These are phyloP conservation scores for Apodemia mormo DNA, from an alignment of 2,888 invertebrate species.

Conservation along the genomic window DNA sequence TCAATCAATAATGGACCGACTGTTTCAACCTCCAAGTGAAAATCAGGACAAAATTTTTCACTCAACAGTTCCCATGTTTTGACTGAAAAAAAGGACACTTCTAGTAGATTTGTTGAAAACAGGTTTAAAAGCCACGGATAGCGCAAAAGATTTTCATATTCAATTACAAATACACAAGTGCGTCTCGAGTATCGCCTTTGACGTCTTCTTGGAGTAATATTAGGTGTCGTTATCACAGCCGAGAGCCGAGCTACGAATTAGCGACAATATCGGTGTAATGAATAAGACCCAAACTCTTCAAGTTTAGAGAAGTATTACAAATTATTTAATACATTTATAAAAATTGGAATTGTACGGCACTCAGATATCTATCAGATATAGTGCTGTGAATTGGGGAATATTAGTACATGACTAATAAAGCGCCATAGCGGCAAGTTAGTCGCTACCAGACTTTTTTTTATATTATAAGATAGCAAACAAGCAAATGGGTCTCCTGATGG, in stretches of 20 bases:
- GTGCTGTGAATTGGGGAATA: too few species aligned
- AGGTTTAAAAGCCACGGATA: constrained; percentile 50
- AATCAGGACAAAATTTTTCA: not conserved
- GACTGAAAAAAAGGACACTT: constrained; percentile 24
- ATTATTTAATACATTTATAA: not conserved
- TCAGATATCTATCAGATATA: too few species aligned
- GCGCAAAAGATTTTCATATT: constrained; percentile 77
- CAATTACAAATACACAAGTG: constrained; percentile 80
- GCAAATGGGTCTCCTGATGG: too few species aligned
- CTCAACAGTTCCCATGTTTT: too few species aligned
- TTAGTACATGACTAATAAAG: too few species aligned
- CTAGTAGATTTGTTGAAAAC: constrained; percentile 34
- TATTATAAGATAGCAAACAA: too few species aligned
- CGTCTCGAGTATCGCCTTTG: constrained; percentile 74
- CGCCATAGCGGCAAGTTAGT: not conserved
- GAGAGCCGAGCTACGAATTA: constrained; percentile 35
- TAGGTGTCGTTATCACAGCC: constrained; percentile 45
- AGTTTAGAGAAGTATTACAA: not conserved
- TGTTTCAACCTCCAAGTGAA: too few species aligned
- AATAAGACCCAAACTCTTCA: constrained; percentile 24
- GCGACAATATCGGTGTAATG: constrained; percentile 27
- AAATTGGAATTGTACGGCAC: not conserved
- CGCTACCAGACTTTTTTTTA: too few species aligned
- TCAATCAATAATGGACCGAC: too few species aligned
- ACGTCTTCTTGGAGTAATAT: constrained; percentile 70